Base-by-base conservation (phyloP, 2,797 vertebrate species). In the Syngnathus acus region DNA sequence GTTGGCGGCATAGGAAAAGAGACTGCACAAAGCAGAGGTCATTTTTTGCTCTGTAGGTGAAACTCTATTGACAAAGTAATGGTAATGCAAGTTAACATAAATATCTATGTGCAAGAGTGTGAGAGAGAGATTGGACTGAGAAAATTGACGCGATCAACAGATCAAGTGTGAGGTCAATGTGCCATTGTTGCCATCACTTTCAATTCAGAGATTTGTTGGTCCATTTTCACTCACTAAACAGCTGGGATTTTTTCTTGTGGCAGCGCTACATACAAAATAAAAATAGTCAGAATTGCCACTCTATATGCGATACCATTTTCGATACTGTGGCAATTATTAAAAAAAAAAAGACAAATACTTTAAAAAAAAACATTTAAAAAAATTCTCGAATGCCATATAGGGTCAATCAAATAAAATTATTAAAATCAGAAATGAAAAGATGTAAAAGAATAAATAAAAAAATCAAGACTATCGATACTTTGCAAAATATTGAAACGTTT, bases 11-110 rank as follows among this genome's bases (percentile, higher is more conserved):
- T 37, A 65, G 65, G 65, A 54, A 60, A 67, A 37, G n/a, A 50
- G 64, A 26, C 45, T 59, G 19, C 47, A 47, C 77, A 77, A 73
- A 68, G n/a, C 66, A 69, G 53, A 76, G 68, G 64, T 72, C 69
- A 79, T 6, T 45, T 23, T 57, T 40, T 65, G 5, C 57, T 64
- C 67, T 38, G 47, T 65, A 64, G 16, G 26, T 37, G 37, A 9
- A 64, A 47, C 3, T 64, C 9, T 51, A 38, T 50, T 64, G 9
- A 51, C 9, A 32, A 32, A 32, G 4, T 32, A 32, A 32, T 32
- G 32, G 4, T 32, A 32, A 32, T 32, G 32, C 4, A 32, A 32
- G 32, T 32, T 4, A 32, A 32, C 32, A 32, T 32, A 32, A 32
- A 26, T 53, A 45, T 50, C 26, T 48, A 39, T 48, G 21, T 32